phyloP scores from a whole-genome alignment of 2,888 invertebrate genomes.

The Loripinus fragilis region DNA sequence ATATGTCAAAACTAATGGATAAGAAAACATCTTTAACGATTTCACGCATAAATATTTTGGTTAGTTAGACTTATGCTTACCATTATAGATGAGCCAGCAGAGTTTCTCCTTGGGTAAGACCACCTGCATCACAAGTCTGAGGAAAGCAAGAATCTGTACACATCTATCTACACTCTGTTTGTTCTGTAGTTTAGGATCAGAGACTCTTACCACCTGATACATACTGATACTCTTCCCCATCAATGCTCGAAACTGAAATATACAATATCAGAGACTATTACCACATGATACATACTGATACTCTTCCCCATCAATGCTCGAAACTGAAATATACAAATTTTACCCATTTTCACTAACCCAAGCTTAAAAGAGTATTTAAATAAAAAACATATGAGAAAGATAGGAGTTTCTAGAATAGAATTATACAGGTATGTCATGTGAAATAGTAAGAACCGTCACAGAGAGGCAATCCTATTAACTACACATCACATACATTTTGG shows the following conservation, averaged over 20 bases:
- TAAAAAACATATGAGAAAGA: too few species aligned
- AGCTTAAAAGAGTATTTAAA: too few species aligned
- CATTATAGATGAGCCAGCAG: conserved; percentile 83
- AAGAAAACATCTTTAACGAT: too few species aligned
- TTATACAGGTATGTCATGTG: too few species aligned
- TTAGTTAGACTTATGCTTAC: too few species aligned
- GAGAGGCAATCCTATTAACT: too few species aligned
- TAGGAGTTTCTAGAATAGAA: too few species aligned
- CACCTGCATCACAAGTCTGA: conserved; percentile 81
- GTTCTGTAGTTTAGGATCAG: conserved; percentile 82
- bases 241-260: conserved; percentile 81
- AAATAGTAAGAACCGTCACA: too few species aligned
- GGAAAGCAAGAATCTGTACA: conserved; percentile 78
- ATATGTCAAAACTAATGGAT: too few species aligned
- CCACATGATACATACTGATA: conserved; percentile 81
- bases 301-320: conserved; percentile 82
- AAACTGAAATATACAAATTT: conserved; percentile 80
- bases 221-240: conserved; percentile 82
- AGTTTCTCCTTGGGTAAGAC: conserved; percentile 80
- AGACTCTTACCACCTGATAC: conserved; percentile 77
- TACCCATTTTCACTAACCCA: too few species aligned
- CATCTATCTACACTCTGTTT: conserved; percentile 78
- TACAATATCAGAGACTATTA: conserved; percentile 70
- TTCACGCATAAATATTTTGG: too few species aligned
- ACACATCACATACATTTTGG: too few species aligned